phyloP scores from a whole-genome alignment of 2,113 vertebrate species.

The Rhynchopsitta pachyrhyncha region DNA sequence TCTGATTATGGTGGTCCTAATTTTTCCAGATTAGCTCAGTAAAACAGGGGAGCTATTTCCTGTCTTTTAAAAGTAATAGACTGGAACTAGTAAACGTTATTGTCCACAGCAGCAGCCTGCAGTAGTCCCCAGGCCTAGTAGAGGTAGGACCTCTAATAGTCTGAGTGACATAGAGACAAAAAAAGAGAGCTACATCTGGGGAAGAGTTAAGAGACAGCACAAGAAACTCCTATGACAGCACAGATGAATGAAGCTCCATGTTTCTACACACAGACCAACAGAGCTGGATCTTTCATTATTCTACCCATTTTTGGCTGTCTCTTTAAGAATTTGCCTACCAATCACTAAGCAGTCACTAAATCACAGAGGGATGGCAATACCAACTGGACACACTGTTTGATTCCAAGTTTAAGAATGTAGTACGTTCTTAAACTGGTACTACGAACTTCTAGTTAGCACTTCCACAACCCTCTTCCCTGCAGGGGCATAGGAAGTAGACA shows the following conservation, averaged over 20 bases:
- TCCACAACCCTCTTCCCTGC: rapidly evolving
- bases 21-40: not conserved
- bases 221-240: too few relatives aligned
- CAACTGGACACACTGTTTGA: rapidly evolving
- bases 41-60: not conserved
- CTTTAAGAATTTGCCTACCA: not conserved
- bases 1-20: not conserved
- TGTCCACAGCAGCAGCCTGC: not conserved
- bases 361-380: rapidly evolving
- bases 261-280: rapidly evolving
- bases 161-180: not conserved
- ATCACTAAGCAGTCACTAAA: not conserved
- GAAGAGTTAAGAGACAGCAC: not conserved
- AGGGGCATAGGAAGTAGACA: not conserved
- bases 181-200: not conserved
- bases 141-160: not conserved
- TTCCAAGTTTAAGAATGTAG: not conserved
- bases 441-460: not conserved
- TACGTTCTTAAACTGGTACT: too few relatives aligned
- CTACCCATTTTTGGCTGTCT: not conserved
- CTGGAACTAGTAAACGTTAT: not conserved
- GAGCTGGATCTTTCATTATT: not conserved
- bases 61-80: not conserved
- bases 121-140: not conserved
- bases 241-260: not conserved